These are phyloP conservation scores for Atherinomorus stipes DNA, from an alignment of 2,113 vertebrate species.

Conservation along the genomic window DNA sequence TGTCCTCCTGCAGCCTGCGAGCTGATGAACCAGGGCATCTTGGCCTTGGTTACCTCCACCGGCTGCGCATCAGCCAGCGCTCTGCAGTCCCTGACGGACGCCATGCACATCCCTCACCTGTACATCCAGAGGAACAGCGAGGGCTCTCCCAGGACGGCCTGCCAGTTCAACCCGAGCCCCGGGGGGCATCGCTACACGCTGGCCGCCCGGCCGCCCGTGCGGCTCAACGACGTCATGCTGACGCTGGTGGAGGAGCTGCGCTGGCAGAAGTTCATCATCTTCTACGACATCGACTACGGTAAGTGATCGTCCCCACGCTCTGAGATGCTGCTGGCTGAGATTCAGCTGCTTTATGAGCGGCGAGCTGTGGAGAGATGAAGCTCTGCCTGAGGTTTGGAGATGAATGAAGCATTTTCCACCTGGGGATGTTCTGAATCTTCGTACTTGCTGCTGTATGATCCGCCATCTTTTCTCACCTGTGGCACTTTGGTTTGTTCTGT, in stretches of 20 bases:
- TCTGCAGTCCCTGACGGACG: constrained; percentile 96
- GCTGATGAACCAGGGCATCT: constrained; percentile 97
- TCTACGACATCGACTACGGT: constrained; percentile 99
- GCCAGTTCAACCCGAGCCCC: constrained; percentile 91
- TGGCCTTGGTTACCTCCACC: constrained; percentile 95
- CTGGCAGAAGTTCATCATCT: constrained; percentile 98
- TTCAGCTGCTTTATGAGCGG: too few species aligned
- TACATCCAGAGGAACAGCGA: constrained; percentile 92
- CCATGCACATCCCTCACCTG: constrained; percentile 99
- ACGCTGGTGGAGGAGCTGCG: constrained; percentile 93
- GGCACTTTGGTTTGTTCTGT: too few species aligned
- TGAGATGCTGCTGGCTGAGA: too few species aligned
- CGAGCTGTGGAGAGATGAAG: too few species aligned
- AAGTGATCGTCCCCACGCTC: too few species aligned
- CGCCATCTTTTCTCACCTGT: too few species aligned
- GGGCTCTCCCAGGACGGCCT: constrained; percentile 92
- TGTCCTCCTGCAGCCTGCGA: constrained; percentile 87
- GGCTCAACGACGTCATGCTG: constrained; percentile 95
- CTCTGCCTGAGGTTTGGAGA: too few species aligned
- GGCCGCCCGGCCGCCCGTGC: constrained; percentile 91
- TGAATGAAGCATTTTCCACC: too few species aligned
- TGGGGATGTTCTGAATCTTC: too few species aligned
- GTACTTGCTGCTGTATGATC: too few species aligned
- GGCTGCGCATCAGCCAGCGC: constrained; percentile 95
- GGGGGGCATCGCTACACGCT: constrained; percentile 95